These are phyloP conservation scores for Scomber colias DNA, from an alignment of 2,113 vertebrate species.

Conservation along the genomic window DNA sequence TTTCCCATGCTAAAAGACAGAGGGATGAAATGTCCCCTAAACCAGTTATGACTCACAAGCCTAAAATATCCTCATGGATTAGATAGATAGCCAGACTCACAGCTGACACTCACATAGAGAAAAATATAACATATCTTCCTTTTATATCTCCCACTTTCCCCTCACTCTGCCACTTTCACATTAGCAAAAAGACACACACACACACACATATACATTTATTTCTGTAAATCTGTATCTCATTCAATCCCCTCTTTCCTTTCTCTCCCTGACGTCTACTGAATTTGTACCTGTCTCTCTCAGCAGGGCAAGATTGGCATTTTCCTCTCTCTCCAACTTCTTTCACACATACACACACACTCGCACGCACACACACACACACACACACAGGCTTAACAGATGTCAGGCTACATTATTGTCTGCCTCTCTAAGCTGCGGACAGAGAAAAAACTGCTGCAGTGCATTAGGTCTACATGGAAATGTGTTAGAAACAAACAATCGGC, in stretches of 20 bases:
- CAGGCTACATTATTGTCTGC: slow-evolving; percentile 21
- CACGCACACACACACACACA: neutral
- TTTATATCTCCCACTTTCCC: neutral
- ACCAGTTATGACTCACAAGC: slow-evolving; percentile 56
- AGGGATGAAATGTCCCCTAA: slow-evolving; percentile 38
- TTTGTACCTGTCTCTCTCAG: slow-evolving; percentile 19
- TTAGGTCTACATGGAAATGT: neutral
- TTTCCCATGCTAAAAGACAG: slow-evolving; percentile 30
- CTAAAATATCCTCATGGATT: slow-evolving; percentile 54
- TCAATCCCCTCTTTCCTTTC: slow-evolving; percentile 1
- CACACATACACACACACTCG: neutral
- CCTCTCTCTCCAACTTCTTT: neutral
- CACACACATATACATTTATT: neutral
- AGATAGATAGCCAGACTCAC: slow-evolving; percentile 26
- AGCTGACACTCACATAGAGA: slow-evolving; percentile 40
- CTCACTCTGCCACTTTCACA: neutral
- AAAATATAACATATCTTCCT: slow-evolving; percentile 4
- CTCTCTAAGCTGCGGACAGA: slow-evolving; percentile 5
- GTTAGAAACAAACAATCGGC: neutral
- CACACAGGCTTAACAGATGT: neutral
- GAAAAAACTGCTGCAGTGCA: neutral
- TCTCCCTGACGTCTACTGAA: neutral
- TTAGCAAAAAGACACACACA: neutral
- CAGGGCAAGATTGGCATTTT: neutral
- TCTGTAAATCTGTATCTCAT: neutral